Conservation (phyloP, 2,797 vertebrate genomes). For the Gymnoscopelus microlampas region DNA sequence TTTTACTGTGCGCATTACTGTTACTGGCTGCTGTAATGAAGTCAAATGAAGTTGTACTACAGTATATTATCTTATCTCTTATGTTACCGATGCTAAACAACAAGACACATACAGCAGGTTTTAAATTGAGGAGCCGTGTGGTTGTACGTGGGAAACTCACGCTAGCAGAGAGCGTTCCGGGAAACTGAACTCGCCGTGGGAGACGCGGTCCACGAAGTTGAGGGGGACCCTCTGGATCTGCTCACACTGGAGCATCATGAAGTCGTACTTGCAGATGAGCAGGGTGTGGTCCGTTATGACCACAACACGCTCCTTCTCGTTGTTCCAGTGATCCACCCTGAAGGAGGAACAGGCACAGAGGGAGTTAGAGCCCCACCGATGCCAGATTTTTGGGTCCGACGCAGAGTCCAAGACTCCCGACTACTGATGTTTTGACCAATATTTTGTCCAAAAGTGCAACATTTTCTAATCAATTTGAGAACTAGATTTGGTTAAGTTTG, state of each 20-base stretch:
- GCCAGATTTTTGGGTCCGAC: too few species aligned
- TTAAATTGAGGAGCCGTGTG: neutral
- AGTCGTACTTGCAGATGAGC: constrained; percentile 87
- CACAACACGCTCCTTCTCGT: constrained; percentile 84
- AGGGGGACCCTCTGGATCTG: constrained; percentile 80
- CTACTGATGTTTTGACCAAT: too few species aligned
- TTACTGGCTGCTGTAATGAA: too few species aligned
- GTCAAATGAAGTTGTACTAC: too few species aligned
- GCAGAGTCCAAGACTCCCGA: too few species aligned
- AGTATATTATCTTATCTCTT: too few species aligned
- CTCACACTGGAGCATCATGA: constrained; percentile 84
- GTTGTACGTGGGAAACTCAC: constrained; percentile 68
- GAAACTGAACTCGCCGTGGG: constrained; percentile 79
- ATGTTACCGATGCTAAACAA: too few species aligned
- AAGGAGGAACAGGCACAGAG: constrained; percentile 14
- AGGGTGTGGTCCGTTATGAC: constrained; percentile 79
- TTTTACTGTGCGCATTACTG: too few species aligned
- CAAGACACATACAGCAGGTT: neutral
- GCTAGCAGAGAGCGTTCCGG: constrained; percentile 80
- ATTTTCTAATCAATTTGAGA: too few species aligned
- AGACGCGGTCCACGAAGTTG: constrained; percentile 77
- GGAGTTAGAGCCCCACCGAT: neutral
- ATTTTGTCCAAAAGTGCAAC: too few species aligned
- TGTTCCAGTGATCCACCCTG: constrained; percentile 90
- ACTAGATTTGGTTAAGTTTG: too few species aligned